Percentiles rank a stretch among this genome's conserved stretches.
These are phyloP conservation scores for Illadopsis cleaveri DNA, from an alignment of 2,113 vertebrate species.

Conservation along the genomic window DNA sequence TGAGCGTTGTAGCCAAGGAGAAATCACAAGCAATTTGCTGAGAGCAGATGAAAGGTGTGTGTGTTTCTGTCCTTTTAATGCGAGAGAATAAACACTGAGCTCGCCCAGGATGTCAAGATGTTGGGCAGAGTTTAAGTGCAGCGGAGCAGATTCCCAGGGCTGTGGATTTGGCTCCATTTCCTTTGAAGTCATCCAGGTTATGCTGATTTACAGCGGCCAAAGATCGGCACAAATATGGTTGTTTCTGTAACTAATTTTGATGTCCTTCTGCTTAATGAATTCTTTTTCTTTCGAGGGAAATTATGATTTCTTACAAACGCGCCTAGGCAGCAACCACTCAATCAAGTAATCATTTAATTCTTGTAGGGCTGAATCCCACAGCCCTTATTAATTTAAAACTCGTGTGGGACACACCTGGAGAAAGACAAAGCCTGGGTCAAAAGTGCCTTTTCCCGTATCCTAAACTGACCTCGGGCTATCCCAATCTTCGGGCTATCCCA, in stretches of 20 bases:
- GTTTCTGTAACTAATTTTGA: not conserved
- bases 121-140: not conserved
- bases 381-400: not conserved
- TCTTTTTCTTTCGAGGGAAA: not conserved
- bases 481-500: fast-evolving
- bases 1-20: constrained; percentile 14
- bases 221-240: not conserved
- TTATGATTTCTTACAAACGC: not conserved
- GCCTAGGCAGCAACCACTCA: not conserved
- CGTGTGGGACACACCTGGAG: not conserved
- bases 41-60: constrained; percentile 29
- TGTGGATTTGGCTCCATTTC: not conserved
- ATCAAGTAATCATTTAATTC: not conserved
- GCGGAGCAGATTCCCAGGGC: not conserved
- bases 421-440: not conserved
- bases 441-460: not conserved
- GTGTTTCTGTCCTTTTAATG: not conserved
- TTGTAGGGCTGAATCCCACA: not conserved
- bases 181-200: not conserved
- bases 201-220: not conserved
- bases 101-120: not conserved
- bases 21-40: constrained; percentile 16
- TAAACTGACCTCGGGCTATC: not conserved
- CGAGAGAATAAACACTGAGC: not conserved
- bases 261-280: not conserved